A percentile compares a stretch with the other conserved stretches of the same genome.
Conservation (phyloP, 2,888 invertebrate genomes). For the Habrosyne pyritoides region DNA sequence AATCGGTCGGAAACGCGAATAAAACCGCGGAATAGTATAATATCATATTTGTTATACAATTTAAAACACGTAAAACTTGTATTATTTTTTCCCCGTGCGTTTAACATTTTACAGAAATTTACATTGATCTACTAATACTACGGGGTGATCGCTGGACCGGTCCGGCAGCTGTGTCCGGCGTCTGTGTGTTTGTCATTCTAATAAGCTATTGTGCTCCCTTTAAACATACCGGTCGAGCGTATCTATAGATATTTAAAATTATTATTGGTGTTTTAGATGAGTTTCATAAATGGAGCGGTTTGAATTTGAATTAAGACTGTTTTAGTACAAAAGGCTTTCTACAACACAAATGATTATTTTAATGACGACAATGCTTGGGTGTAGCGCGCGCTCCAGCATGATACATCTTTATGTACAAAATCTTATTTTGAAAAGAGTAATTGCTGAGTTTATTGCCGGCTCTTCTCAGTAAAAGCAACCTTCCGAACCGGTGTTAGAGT, state of each 20-base stretch:
- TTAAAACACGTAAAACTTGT: not conserved
- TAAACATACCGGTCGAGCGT: slow-evolving; percentile 33
- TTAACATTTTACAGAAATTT: slow-evolving; percentile 9
- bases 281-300: not conserved
- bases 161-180: slow-evolving; percentile 63
- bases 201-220: slow-evolving; percentile 45
- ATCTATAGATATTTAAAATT: slow-evolving; percentile 27
- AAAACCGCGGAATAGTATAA: too few species aligned
- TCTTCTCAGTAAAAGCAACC: too few species aligned
- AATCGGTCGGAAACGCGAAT: too few species aligned
- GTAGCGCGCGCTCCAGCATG: too few species aligned
- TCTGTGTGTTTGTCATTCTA: slow-evolving; percentile 49
- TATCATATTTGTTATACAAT: too few species aligned
- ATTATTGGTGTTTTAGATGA: not conserved
- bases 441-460: too few species aligned
- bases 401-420: too few species aligned
- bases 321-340: too few species aligned
- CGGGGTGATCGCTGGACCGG: slow-evolving; percentile 48
- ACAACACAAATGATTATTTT: too few species aligned
- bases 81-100: not conserved
- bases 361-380: too few species aligned
- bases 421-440: too few species aligned
- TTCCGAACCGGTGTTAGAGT: too few species aligned
- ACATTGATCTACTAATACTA: slow-evolving; percentile 19
- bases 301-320: not conserved